A percentile compares a stretch with the other conserved stretches of the same genome.
phyloP scores from a whole-genome alignment of 2,113 vertebrate species.

The Argyrosomus japonicus region DNA sequence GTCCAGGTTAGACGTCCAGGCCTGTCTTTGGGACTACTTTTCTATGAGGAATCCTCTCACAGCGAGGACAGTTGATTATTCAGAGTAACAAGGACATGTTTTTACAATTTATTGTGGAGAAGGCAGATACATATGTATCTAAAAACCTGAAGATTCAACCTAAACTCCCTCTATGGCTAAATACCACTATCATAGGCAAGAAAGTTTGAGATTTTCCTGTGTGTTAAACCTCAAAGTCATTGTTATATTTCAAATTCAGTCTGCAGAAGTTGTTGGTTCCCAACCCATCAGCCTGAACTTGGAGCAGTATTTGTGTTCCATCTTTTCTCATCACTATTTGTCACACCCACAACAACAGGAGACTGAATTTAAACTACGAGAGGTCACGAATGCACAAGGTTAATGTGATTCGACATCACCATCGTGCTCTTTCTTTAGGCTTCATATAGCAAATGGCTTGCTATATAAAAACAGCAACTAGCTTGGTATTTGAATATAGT shows the following conservation, averaged over 20 bases:
- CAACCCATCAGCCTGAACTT: too few species aligned
- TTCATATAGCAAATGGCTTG: too few species aligned
- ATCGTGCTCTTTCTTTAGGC: too few species aligned
- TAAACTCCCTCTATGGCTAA: not conserved
- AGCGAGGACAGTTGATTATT: not conserved
- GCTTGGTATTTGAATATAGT: too few species aligned
- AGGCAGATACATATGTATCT: not conserved
- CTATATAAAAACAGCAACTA: too few species aligned
- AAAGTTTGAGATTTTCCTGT: not conserved
- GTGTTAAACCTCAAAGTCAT: not conserved
- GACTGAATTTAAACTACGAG: not conserved
- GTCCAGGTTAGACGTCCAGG: not conserved
- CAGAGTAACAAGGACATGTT: not conserved
- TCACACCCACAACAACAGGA: not conserved
- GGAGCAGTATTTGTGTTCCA: not conserved
- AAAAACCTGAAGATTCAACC: not conserved
- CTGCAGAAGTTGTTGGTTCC: not conserved
- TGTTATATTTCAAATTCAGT: not conserved
- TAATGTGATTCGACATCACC: not conserved
- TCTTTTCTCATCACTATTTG: not conserved
- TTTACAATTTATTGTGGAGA: not conserved
- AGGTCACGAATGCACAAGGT: not conserved
- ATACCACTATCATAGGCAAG: not conserved
- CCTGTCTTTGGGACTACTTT: not conserved
- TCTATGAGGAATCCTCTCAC: not conserved